A percentile compares a stretch with the other conserved stretches of the same genome.
Evolutionary conservation across 2,888 invertebrate genomes (phyloP).

Genomic region (Monochamus alternatus): DNA sequence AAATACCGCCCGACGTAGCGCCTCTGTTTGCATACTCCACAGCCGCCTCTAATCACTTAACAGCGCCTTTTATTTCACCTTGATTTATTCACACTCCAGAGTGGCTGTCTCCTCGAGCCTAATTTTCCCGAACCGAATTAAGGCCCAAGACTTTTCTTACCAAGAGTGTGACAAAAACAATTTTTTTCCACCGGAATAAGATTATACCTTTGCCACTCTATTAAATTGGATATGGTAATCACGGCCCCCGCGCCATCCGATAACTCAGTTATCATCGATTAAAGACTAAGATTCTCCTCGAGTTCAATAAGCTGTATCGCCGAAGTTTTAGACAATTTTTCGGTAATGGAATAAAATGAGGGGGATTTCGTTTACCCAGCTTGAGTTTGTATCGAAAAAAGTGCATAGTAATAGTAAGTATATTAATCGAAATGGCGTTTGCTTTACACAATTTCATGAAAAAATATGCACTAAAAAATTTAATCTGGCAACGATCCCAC

Average conservation of each 20-base stretch:
- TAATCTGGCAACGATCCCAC: too few relatives aligned
- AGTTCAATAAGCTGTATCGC: too few relatives aligned
- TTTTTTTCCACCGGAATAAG: slow-evolving; percentile 21
- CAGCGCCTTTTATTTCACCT: slow-evolving; percentile 20
- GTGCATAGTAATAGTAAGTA: too few relatives aligned
- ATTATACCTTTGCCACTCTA: slow-evolving; percentile 28
- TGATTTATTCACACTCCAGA: slow-evolving; percentile 13
- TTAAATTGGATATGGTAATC: slow-evolving; percentile 27
- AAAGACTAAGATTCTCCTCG: not conserved
- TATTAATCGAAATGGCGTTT: too few relatives aligned
- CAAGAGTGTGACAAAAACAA: slow-evolving; percentile 21
- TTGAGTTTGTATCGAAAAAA: too few relatives aligned
- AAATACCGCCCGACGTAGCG: not conserved
- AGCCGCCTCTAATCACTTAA: slow-evolving; percentile 15
- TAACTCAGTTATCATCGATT: not conserved
- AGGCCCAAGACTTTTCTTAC: slow-evolving; percentile 4
- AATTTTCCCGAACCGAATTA: slow-evolving; percentile 18
- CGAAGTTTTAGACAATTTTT: too few relatives aligned
- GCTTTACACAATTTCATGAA: too few relatives aligned
- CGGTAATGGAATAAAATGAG: too few relatives aligned
- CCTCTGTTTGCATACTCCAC: slow-evolving; percentile 7
- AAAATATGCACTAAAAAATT: too few relatives aligned
- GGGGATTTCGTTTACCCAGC: too few relatives aligned
- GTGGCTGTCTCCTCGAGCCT: slow-evolving; percentile 13
- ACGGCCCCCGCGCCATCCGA: not conserved